phyloP scores from a whole-genome alignment of 2,888 invertebrate genomes.

The Zele albiditarsus region DNA sequence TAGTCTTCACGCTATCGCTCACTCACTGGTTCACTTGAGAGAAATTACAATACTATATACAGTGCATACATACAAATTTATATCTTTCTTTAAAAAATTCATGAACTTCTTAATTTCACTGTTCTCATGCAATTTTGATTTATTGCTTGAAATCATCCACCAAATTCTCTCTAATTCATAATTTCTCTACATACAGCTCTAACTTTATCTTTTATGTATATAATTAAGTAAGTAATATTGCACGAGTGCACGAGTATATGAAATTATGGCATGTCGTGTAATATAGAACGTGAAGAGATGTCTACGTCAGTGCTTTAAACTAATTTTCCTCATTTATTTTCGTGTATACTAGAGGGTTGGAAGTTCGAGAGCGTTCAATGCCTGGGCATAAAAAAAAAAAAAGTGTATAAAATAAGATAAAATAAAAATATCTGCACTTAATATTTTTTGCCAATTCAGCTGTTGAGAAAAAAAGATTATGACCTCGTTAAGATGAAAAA shows the following conservation, averaged over 20 bases:
- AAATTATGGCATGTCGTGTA: too few species aligned
- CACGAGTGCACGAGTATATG: too few species aligned
- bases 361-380: background rate
- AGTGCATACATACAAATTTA: background rate
- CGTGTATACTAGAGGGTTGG: background rate
- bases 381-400: background rate
- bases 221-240: too few species aligned
- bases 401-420: background rate
- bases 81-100: background rate
- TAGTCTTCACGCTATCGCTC: background rate
- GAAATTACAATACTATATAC: background rate
- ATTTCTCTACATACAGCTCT: too few species aligned
- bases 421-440: background rate
- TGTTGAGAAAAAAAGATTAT: background rate
- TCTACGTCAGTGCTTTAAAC: background rate
- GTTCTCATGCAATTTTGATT: too few species aligned
- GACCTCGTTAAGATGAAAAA: slow-evolving; percentile 16
- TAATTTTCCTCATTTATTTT: background rate
- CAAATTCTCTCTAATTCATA: too few species aligned
- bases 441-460: background rate
- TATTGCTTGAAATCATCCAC: too few species aligned
- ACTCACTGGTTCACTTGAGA: background rate
- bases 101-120: too few species aligned
- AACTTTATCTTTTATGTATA: too few species aligned
- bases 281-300: background rate